These are phyloP conservation scores for Siphlonurus alternatus DNA, from an alignment of 2,888 invertebrate genomes.

Conservation along the genomic window DNA sequence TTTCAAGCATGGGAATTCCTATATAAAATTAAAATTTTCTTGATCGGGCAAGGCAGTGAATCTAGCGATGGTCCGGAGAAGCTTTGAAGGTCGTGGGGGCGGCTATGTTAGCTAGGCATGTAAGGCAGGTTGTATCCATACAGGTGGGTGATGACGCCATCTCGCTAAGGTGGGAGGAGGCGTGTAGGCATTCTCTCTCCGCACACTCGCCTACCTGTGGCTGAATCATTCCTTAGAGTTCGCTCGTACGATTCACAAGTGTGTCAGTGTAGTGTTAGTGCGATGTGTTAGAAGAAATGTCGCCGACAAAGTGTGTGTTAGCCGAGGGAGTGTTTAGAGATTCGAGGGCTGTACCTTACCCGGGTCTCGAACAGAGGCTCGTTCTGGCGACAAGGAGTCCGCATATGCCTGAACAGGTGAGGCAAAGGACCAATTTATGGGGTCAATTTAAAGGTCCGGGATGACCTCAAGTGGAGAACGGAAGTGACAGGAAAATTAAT, in stretches of 20 bases:
- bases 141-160: slow-evolving; percentile 2
- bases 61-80: too few species aligned
- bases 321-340: not conserved
- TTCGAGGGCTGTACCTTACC: not conserved
- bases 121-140: not conserved
- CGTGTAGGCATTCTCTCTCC: not conserved
- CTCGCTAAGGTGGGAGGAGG: not conserved
- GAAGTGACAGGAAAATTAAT: not conserved
- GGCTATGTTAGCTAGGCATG: too few species aligned
- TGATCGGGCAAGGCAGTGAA: too few species aligned
- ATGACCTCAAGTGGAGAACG: not conserved
- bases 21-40: too few species aligned
- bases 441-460: too few species aligned
- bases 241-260: not conserved
- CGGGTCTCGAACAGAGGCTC: slow-evolving; percentile 1
- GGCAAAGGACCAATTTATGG: too few species aligned
- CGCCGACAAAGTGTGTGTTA: not conserved
- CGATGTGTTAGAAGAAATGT: not conserved
- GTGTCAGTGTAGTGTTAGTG: not conserved
- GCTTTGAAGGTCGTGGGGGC: too few species aligned
- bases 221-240: not conserved
- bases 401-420: not conserved
- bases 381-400: not conserved
- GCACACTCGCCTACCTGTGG: not conserved
- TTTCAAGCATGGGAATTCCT: too few species aligned